Base-by-base conservation (phyloP, 1,140 invertebrate species). In the Caenorhabditis briggsae region DNA sequence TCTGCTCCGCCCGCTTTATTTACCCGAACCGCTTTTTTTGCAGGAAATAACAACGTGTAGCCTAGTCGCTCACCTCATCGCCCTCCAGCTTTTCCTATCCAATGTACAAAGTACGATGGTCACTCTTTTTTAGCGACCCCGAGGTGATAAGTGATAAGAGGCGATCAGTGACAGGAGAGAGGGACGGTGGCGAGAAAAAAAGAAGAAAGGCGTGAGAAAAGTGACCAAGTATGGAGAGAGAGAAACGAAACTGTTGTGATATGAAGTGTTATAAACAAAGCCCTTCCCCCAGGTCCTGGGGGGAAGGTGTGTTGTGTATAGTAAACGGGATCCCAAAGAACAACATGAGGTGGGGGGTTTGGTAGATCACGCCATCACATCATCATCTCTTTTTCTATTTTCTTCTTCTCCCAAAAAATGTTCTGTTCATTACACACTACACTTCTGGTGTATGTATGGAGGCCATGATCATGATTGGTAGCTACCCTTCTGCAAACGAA, bases 81-180 rank as follows among this genome's bases (percentile, higher is more conserved):
- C 43, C 25, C 12, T 41, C 61, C 12, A 16, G 6, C 18, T 20
- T 14, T 48, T 50, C 18, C 70, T 78, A 50, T 48, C 70, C 70
- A 78, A 78, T 78, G 70, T 78, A 78, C 70, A 78, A 78, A 78
- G 70, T 78, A 78, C 70, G 70, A 25, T 78, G 70, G 70, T 50
- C 70, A 78, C 70, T 78, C 46, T 65, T 25, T 46, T 20, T 20
- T 11, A 5, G 33, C 33, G 64, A 46, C 11, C 70, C 18, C 46
- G 14, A 23, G n/a, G 70, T 50, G 43, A 53, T 50, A 50, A 48
- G 46, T 48, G 65, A 70, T 70, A 48, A 78, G 70, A 53, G n/a
- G 46, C 23, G 70, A 50, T 50, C 20, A 78, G 23, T 50, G 46
- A 48, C 70, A 78, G n/a, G 64, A 18, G 56, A n/a, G 56, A 33